Base-by-base conservation (phyloP, 2,113 vertebrate species). In the Orcinus orca region DNA sequence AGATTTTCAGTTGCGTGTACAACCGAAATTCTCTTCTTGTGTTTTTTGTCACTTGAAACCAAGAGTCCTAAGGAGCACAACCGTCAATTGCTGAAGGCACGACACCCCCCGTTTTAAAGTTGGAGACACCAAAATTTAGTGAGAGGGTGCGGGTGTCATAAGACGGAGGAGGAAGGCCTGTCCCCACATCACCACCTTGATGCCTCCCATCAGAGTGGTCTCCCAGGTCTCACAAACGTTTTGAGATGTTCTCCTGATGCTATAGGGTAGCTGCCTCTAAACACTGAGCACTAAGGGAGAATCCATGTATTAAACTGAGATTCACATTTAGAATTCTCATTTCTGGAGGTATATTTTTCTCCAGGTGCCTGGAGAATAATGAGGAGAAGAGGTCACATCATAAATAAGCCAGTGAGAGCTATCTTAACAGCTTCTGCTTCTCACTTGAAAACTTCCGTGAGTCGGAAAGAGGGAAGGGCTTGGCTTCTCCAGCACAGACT, bases 131-230 rank as follows among this genome's bases (percentile, higher is more conserved):
- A 5, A 25, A 9, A 17, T n/a, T 25, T 1, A 0, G 36, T 1
- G 29, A 58, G 33, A 17, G 31, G 9, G 58, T 12, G 13, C 53
- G 15, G 38, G 6, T 10, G 17, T 2, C 2, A 8, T 1, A 9
- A 53, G 60, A 7, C 8, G 1, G 26, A 36, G 3, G 3, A 21
- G 62, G 67, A n/a, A 36, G 15, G 36, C 33, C 36, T 2, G 8
- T 2, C 15, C 9, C 25, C 8, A 3, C 1, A 12, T 6, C 0
- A 0, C 36, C 50, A 14, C 0, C 2, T 9, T 2, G 3, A 12
- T 3, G 21, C 7, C 5, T 25, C 36, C 55, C 4, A 4, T 5
- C 4, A 25, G 14, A 2, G 2, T 9, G 41, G 38, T 0, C 2
- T 10, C 21, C 5, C 21, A 11, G 2, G 68, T 3, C n/a, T 55